Evolutionary conservation across 2,888 invertebrate species (phyloP).

Genomic region (Steromphala cineraria): DNA sequence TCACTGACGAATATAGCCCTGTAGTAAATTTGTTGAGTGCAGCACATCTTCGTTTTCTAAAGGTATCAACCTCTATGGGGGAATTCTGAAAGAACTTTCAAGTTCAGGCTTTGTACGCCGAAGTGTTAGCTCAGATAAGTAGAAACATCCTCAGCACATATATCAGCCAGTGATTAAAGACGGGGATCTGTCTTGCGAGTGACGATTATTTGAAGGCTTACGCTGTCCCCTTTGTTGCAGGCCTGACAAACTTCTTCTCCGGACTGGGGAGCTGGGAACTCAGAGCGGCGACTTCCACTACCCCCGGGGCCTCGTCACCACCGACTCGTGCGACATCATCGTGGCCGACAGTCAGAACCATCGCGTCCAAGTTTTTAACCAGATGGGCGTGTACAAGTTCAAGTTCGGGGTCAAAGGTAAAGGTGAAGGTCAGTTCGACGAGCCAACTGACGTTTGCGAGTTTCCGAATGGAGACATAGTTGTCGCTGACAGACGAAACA

Average conservation of each 20-base stretch:
- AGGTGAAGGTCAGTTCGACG: slow-evolving; percentile 61
- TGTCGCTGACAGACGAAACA: slow-evolving; percentile 70
- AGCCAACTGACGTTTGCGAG: slow-evolving; percentile 65
- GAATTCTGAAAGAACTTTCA: no score
- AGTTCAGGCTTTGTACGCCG: no score
- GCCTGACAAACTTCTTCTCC: slow-evolving; percentile 66
- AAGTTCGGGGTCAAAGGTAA: slow-evolving; percentile 61
- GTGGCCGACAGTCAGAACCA: slow-evolving; percentile 71
- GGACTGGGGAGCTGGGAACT: slow-evolving; percentile 57
- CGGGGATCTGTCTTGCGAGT: no score
- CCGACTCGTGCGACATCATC: slow-evolving; percentile 59
- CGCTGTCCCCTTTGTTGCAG: slow-evolving; percentile 46
- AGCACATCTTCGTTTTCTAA: no score
- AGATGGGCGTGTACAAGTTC: slow-evolving; percentile 59
- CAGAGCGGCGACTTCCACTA: slow-evolving; percentile 64
- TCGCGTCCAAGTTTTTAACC: slow-evolving; percentile 65
- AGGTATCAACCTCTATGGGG: no score
- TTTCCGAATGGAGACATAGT: slow-evolving; percentile 67
- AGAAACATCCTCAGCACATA: no score
- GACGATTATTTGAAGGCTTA: no score
- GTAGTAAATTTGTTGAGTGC: no score
- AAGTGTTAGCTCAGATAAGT: no score
- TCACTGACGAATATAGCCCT: no score
- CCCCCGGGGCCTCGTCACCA: slow-evolving; percentile 64
- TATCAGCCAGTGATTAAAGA: no score